Percentiles rank a stretch among this genome's conserved stretches.
Conservation (phyloP, 2,888 invertebrate species). For the Conus canariensis region DNA sequence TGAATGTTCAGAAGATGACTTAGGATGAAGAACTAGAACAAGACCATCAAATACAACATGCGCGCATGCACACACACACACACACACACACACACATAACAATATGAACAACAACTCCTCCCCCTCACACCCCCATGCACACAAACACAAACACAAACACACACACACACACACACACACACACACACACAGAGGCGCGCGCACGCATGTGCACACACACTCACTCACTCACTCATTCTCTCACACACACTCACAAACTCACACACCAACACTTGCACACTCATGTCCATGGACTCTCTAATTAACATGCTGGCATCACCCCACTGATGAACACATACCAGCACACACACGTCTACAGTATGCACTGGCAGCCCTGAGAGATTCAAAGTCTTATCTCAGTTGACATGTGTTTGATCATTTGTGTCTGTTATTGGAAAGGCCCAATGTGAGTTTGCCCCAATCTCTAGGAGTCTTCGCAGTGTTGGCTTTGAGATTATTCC, state of each 20-base stretch:
- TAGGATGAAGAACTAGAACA: no score
- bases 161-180: neutral
- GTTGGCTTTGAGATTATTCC: no score
- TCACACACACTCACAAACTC: neutral
- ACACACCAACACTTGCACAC: neutral
- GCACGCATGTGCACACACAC: neutral
- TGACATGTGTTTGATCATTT: no score
- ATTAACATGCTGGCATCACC: neutral
- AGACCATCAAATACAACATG: neutral
- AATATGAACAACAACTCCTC: neutral
- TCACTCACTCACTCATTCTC: neutral
- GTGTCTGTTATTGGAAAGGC: no score
- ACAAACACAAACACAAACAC: neutral
- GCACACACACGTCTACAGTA: no score
- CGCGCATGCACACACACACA: slow-evolving; percentile 4
- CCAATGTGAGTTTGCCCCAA: no score
- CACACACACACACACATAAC: slow-evolving; percentile 17
- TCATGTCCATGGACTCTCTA: neutral
- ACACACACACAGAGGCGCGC: neutral
- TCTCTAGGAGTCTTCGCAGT: no score
- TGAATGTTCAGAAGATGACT: no score
- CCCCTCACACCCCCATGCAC: neutral
- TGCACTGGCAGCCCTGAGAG: no score
- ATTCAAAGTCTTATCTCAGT: no score
- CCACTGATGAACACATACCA: neutral